A percentile compares a stretch with the other conserved stretches of the same genome.
Conservation (phyloP, 2,888 invertebrate species). For the Epirrita christyi region DNA sequence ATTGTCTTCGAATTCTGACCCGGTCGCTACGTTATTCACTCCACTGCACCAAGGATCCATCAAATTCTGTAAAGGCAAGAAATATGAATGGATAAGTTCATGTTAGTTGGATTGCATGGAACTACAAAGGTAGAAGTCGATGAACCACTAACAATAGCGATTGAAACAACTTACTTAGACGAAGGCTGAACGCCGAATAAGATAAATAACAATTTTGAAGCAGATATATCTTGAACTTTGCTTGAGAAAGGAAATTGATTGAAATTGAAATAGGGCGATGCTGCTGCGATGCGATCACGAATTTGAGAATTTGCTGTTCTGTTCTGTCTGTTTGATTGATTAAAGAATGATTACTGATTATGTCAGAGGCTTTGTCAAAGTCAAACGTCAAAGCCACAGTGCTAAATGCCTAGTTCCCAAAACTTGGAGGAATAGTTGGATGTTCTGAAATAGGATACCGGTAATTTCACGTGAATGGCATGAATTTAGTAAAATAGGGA, state of each 20-base stretch:
- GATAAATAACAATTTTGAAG: slow-evolving; percentile 18
- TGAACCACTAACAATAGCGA: background rate
- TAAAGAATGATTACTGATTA: too few relatives aligned
- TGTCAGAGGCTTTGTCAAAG: background rate
- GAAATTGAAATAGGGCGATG: slow-evolving; percentile 6
- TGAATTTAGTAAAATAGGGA: too few relatives aligned
- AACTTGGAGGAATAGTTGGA: too few relatives aligned
- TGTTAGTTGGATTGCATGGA: background rate
- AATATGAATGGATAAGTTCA: too few relatives aligned
- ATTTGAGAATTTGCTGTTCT: slow-evolving; percentile 1
- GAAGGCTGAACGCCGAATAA: slow-evolving; percentile 44
- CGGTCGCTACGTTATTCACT: slow-evolving; percentile 53
- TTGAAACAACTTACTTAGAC: slow-evolving; percentile 45
- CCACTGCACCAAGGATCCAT: slow-evolving; percentile 82
- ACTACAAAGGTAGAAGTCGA: background rate
- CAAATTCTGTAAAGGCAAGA: slow-evolving; percentile 58
- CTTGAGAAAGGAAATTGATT: background rate
- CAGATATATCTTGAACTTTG: slow-evolving; percentile 24
- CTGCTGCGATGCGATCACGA: background rate
- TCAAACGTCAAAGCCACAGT: too few relatives aligned
- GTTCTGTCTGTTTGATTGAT: too few relatives aligned
- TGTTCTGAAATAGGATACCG: too few relatives aligned
- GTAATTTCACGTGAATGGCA: too few relatives aligned
- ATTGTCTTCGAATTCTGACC: slow-evolving; percentile 84
- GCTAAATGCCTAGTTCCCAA: too few relatives aligned